These are phyloP conservation scores for Marisa cornuarietis DNA, from an alignment of 1,140 invertebrate species.

Conservation along the genomic window DNA sequence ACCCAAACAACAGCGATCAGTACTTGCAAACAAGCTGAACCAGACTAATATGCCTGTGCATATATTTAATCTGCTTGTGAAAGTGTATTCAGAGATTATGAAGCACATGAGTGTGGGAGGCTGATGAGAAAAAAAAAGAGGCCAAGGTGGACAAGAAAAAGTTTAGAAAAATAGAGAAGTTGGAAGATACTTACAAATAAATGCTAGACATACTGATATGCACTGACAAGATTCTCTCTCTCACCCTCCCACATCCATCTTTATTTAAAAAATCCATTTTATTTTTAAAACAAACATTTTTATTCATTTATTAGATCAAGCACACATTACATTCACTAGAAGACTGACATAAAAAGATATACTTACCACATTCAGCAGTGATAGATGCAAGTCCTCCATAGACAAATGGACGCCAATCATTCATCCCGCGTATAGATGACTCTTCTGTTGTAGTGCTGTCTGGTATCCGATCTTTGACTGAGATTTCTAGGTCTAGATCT, in stretches of 20 bases:
- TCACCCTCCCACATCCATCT: not conserved
- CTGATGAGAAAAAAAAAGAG: too few species aligned
- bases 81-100: too few species aligned
- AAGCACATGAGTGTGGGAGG: too few species aligned
- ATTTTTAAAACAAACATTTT: not conserved
- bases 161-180: too few species aligned
- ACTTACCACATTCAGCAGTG: constrained; percentile 89
- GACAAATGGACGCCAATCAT: constrained; percentile 87
- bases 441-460: not conserved
- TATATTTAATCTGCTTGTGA: too few species aligned
- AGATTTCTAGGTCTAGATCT: not conserved
- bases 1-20: too few species aligned
- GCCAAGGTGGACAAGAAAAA: too few species aligned
- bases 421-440: constrained; percentile 28
- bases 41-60: too few species aligned
- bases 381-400: constrained; percentile 93
- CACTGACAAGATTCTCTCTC: not conserved
- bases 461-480: not conserved
- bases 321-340: not conserved
- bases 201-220: too few species aligned
- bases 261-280: not conserved
- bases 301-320: not conserved
- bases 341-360: not conserved
- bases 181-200: too few species aligned
- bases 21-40: too few species aligned